A percentile compares a stretch with the other conserved stretches of the same genome.
Conservation (phyloP, 2,888 invertebrate species). For the Ochropleura leucogaster region DNA sequence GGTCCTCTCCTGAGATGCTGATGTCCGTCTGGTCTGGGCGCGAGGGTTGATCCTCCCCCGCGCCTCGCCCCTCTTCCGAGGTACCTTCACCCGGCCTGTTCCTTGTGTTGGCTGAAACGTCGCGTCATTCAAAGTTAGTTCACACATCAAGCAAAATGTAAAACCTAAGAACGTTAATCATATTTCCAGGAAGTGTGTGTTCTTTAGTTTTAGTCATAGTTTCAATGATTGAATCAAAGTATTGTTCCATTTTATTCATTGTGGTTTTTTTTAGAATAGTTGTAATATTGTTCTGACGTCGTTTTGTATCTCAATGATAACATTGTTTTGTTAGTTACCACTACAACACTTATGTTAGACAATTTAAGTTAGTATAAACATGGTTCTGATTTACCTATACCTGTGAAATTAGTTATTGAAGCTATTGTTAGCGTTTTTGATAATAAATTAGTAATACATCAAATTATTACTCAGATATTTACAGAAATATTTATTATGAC, state of each 20-base stretch:
- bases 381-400: constrained; percentile 9
- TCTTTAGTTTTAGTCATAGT: constrained; percentile 24
- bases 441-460: constrained; percentile 1
- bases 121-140: constrained; percentile 51
- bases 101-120: constrained; percentile 81
- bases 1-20: constrained; percentile 85
- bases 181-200: constrained; percentile 24
- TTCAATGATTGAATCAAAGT: constrained; percentile 8
- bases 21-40: constrained; percentile 85
- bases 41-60: constrained; percentile 82
- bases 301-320: background rate
- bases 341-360: background rate
- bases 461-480: constrained; percentile 18
- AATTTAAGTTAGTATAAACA: constrained; percentile 26
- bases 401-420: background rate
- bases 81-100: constrained; percentile 76
- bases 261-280: background rate
- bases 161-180: background rate
- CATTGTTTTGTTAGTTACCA: background rate
- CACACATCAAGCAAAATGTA: background rate
- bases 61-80: constrained; percentile 75
- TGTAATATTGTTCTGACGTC: background rate
- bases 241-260: constrained; percentile 12
- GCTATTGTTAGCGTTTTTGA: background rate
- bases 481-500: constrained; percentile 64